These are phyloP conservation scores for Mesorhabditis sp. DNA, from an alignment of 2,888 invertebrate genomes.

Conservation along the genomic window DNA sequence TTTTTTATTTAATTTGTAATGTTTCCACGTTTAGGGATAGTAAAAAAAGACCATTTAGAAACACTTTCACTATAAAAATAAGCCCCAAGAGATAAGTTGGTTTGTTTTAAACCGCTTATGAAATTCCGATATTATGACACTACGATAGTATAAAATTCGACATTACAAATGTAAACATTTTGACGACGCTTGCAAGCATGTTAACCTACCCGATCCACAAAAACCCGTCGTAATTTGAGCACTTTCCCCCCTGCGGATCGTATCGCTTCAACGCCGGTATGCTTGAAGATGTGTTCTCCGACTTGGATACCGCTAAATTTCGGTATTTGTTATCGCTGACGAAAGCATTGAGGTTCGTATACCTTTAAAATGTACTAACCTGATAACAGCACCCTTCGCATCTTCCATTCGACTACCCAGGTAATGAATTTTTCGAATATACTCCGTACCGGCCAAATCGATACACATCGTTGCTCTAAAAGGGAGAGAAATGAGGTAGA, in stretches of 20 bases:
- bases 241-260: slow-evolving; percentile 56
- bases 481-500: background rate
- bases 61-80: too few relatives aligned
- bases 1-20: too few relatives aligned
- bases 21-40: too few relatives aligned
- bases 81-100: too few relatives aligned
- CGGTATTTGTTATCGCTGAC: background rate
- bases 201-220: slow-evolving; percentile 4
- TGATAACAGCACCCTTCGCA: slow-evolving; percentile 55
- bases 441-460: slow-evolving; percentile 57
- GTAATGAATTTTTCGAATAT: slow-evolving; percentile 56
- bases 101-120: too few relatives aligned
- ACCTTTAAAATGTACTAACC: slow-evolving; percentile 15
- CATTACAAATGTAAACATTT: too few relatives aligned
- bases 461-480: slow-evolving; percentile 58
- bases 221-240: slow-evolving; percentile 1
- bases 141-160: too few relatives aligned
- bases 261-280: slow-evolving; percentile 56
- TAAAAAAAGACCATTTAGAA: too few relatives aligned
- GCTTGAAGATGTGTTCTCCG: slow-evolving; percentile 55
- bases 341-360: background rate
- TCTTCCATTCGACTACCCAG: slow-evolving; percentile 57
- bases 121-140: too few relatives aligned
- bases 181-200: background rate
- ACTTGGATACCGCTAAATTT: slow-evolving; percentile 50